These are phyloP conservation scores for Branchinecta lynchi DNA, from an alignment of 1,140 invertebrate species.

Conservation along the genomic window DNA sequence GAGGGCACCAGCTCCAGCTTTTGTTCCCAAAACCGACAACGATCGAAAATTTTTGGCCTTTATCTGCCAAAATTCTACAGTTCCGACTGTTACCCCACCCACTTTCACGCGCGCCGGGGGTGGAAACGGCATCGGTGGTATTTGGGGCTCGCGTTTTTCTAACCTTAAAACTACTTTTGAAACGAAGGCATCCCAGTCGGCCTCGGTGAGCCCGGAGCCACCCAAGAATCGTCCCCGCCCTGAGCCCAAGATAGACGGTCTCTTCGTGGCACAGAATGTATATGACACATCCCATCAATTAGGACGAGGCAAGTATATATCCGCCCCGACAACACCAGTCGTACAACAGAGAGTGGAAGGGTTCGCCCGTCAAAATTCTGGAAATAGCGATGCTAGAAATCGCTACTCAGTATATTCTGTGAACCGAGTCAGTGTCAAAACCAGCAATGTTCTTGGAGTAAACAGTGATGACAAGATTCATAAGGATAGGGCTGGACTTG, in stretches of 20 bases:
- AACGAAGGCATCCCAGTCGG: constrained; percentile 15
- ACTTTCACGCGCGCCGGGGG: constrained; percentile 14
- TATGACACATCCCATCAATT: background rate
- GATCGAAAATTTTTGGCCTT: constrained; percentile 68
- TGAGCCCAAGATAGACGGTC: constrained; percentile 2
- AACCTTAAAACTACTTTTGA: constrained; percentile 74
- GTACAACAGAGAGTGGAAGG: background rate
- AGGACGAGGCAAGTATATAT: background rate
- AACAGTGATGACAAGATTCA: no score
- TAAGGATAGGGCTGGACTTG: no score
- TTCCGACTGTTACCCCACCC: constrained; percentile 1
- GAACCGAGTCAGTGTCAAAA: background rate
- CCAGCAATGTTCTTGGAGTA: no score
- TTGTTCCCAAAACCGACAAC: constrained; percentile 63
- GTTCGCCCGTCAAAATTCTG: background rate
- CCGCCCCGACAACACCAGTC: background rate
- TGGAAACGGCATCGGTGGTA: constrained; percentile 33
- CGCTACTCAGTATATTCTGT: background rate
- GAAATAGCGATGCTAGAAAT: background rate
- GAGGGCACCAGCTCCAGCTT: constrained; percentile 29
- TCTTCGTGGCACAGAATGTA: background rate
- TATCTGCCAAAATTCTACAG: constrained; percentile 46
- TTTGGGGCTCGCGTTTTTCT: constrained; percentile 60
- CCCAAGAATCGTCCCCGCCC: constrained; percentile 21
- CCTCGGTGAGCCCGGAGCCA: constrained; percentile 23